These are phyloP conservation scores for Drosophila paramelanica DNA, from an alignment of 2,888 invertebrate species.

Conservation along the genomic window DNA sequence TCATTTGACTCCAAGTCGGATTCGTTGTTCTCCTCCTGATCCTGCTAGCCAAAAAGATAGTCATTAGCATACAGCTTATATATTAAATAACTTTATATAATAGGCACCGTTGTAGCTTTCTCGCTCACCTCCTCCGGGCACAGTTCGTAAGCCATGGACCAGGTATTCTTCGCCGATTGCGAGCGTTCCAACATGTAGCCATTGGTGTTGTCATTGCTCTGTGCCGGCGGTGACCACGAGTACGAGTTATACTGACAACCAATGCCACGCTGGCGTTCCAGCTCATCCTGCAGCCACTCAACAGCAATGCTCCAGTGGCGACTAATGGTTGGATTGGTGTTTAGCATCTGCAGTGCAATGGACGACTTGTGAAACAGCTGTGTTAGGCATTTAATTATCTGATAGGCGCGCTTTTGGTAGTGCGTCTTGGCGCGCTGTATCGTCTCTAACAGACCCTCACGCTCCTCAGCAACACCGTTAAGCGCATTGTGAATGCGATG, in stretches of 20 bases:
- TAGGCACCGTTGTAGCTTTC: conserved; percentile 64
- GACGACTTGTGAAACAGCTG: conserved; percentile 94
- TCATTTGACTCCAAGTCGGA: conserved; percentile 84
- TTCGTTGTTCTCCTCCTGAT: conserved; percentile 85
- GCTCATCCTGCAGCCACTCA: conserved; percentile 97
- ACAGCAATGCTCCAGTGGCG: conserved; percentile 95
- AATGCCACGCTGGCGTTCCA: conserved; percentile 89
- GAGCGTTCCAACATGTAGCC: conserved; percentile 97
- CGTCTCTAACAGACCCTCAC: conserved; percentile 96
- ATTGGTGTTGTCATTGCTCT: conserved; percentile 97
- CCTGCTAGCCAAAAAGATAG: conserved; percentile 58
- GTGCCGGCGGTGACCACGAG: conserved; percentile 97
- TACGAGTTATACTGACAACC: conserved; percentile 90
- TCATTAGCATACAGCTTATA: conserved; percentile 1
- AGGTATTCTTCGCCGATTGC: conserved; percentile 95
- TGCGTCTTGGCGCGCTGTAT: conserved; percentile 96
- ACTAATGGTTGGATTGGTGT: conserved; percentile 91
- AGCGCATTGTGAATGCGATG: conserved; percentile 97
- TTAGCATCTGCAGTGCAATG: conserved; percentile 92
- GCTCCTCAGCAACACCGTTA: conserved; percentile 93
- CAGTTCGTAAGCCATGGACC: conserved; percentile 91
- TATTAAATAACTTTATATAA: conserved; percentile 8
- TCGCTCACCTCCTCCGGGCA: conserved; percentile 88
- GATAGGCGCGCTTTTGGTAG: conserved; percentile 98
- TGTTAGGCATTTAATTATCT: conserved; percentile 98